Percentiles rank a stretch among this genome's conserved stretches.
Conservation (phyloP, 2,113 vertebrate species). For the Sebastes schlegelii region DNA sequence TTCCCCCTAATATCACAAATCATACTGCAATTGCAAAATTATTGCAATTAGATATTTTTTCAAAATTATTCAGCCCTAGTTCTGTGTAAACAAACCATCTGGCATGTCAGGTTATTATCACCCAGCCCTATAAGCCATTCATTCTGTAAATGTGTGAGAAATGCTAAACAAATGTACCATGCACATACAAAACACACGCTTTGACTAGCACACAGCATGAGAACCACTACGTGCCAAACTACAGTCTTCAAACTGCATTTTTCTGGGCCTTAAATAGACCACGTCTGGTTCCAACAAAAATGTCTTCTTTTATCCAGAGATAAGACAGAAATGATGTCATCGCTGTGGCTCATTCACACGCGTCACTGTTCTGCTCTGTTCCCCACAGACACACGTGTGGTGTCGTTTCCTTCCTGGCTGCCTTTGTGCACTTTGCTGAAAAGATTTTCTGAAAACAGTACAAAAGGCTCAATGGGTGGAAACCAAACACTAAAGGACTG, state of each 20-base stretch:
- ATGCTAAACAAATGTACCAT: background rate
- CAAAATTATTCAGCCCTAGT: no score
- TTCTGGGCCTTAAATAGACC: conserved; percentile 61
- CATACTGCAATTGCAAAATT: no score
- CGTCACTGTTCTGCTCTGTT: conserved; percentile 46
- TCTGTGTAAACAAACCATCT: no score
- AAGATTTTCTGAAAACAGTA: conserved; percentile 1
- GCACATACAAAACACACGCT: background rate
- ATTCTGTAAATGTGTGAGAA: background rate
- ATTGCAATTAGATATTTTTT: no score
- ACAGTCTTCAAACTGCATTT: conserved; percentile 26
- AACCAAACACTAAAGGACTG: background rate
- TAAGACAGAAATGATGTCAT: conserved; percentile 72
- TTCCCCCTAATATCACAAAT: no score
- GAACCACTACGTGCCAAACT: conserved; percentile 11
- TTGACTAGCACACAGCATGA: conserved; percentile 10
- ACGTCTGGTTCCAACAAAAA: conserved; percentile 55
- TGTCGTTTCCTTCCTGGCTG: conserved; percentile 61
- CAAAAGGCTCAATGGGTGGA: conserved; percentile 2
- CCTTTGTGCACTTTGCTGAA: conserved; percentile 33
- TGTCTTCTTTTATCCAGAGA: conserved; percentile 61
- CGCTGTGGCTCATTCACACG: conserved; percentile 22
- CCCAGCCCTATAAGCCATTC: background rate
- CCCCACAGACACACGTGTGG: conserved; percentile 46
- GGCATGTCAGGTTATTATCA: background rate